phyloP scores from a whole-genome alignment of 2,113 vertebrate genomes.

The Nanorana parkeri region DNA sequence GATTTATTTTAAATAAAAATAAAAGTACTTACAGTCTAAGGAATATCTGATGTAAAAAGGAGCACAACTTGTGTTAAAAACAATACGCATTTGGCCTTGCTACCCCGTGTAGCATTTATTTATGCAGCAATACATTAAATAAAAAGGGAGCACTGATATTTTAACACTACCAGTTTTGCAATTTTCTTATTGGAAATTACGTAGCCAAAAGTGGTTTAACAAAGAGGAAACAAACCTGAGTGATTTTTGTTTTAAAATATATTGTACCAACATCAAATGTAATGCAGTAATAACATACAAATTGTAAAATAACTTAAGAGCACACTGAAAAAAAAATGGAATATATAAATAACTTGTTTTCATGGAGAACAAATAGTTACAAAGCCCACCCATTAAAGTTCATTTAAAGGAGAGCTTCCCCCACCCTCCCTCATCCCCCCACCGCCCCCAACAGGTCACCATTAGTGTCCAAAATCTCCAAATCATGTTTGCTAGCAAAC shows the following conservation, averaged over 20 bases:
- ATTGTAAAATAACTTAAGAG: slow-evolving; percentile 80
- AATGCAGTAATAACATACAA: slow-evolving; percentile 77
- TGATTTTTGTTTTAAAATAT: slow-evolving; percentile 71
- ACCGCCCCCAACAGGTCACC: slow-evolving; percentile 20
- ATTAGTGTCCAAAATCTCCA: slow-evolving; percentile 61
- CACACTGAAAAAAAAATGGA: slow-evolving; percentile 83
- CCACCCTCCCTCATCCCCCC: not conserved
- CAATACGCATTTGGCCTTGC: too few species aligned
- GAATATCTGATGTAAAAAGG: too few species aligned
- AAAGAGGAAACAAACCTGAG: slow-evolving; percentile 73
- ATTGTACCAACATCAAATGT: slow-evolving; percentile 76
- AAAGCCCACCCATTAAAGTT: slow-evolving; percentile 78
- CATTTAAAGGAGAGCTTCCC: slow-evolving; percentile 72
- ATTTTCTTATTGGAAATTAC: slow-evolving; percentile 65
- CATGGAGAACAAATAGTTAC: slow-evolving; percentile 87
- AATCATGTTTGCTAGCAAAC: slow-evolving; percentile 65
- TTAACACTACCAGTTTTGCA: slow-evolving; percentile 49
- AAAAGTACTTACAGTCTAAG: too few species aligned
- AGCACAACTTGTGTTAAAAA: too few species aligned
- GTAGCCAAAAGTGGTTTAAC: slow-evolving; percentile 69
- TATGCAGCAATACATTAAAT: too few species aligned
- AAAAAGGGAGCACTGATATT: too few species aligned
- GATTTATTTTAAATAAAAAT: too few species aligned
- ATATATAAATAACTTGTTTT: slow-evolving; percentile 87
- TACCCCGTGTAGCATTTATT: too few species aligned